Evolutionary conservation across 2,888 invertebrate genomes (phyloP).

Genomic region (Panorpa germanica): DNA sequence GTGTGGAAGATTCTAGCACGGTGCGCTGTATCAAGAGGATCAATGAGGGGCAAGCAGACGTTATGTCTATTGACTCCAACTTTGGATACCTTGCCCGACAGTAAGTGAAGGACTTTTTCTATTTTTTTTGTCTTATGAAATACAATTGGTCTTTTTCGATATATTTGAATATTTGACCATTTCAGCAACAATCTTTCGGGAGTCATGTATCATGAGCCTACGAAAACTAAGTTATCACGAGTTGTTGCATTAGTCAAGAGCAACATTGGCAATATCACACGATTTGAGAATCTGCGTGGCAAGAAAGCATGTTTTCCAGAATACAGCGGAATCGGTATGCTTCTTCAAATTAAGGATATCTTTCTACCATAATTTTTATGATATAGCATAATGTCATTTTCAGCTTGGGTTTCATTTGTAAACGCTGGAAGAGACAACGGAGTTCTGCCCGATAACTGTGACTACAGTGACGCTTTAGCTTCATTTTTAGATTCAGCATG

Average conservation of each 20-base stretch:
- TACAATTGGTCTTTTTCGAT: slow-evolving; percentile 1
- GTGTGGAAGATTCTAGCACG: slow-evolving; percentile 26
- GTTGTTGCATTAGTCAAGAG: slow-evolving; percentile 33
- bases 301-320: slow-evolving; percentile 44
- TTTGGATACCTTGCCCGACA: slow-evolving; percentile 40
- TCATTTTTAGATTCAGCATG: slow-evolving; percentile 37
- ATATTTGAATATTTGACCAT: slow-evolving; percentile 12
- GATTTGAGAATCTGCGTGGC: slow-evolving; percentile 32
- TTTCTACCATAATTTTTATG: too few species aligned
- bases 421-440: slow-evolving; percentile 29
- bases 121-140: background rate
- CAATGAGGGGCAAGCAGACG: slow-evolving; percentile 28
- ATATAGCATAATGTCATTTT: too few species aligned
- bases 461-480: slow-evolving; percentile 33
- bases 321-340: slow-evolving; percentile 40
- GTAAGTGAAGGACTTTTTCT: too few species aligned
- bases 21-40: slow-evolving; percentile 36
- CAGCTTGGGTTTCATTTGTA: slow-evolving; percentile 42
- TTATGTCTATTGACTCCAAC: slow-evolving; percentile 39
- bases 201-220: slow-evolving; percentile 37
- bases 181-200: slow-evolving; percentile 35
- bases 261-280: slow-evolving; percentile 23
- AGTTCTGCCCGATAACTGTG: slow-evolving; percentile 30
- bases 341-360: slow-evolving; percentile 2
- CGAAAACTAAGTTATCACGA: slow-evolving; percentile 25